Conservation (phyloP, 1,140 invertebrate genomes). For the Listronotus bonariensis region DNA sequence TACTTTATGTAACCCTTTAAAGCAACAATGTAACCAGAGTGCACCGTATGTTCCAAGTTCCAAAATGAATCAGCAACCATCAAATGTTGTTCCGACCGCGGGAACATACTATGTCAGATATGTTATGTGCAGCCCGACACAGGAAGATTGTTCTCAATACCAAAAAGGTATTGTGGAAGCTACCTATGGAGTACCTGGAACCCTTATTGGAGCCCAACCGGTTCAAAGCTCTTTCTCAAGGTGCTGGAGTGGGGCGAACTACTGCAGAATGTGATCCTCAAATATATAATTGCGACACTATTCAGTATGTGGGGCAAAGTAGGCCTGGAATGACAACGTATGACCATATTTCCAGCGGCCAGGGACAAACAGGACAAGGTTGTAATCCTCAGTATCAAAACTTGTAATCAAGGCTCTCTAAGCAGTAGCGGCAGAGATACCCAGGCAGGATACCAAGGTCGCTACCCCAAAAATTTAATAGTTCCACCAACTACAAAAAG, state of each 20-base stretch:
- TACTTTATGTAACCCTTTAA: slow-evolving; percentile 21
- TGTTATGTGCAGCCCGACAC: slow-evolving; percentile 9
- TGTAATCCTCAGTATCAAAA: slow-evolving; percentile 8
- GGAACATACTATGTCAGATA: slow-evolving; percentile 29
- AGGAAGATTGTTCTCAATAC: slow-evolving; percentile 18
- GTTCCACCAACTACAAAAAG: slow-evolving; percentile 28
- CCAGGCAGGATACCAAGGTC: neutral
- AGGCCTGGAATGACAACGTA: neutral
- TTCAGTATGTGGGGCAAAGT: neutral
- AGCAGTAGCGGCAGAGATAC: neutral
- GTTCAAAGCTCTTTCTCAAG: neutral
- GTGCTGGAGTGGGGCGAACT: neutral
- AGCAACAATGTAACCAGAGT: slow-evolving; percentile 16
- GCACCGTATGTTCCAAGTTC: slow-evolving; percentile 7
- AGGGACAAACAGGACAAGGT: neutral
- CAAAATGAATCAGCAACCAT: neutral
- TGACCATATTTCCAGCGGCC: neutral
- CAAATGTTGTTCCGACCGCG: neutral
- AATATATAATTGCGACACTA: slow-evolving; percentile 22
- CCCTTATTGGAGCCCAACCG: neutral
- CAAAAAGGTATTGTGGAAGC: slow-evolving; percentile 19
- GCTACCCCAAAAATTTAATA: neutral
- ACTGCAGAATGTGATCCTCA: slow-evolving; percentile 7
- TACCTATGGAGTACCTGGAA: slow-evolving; percentile 16
- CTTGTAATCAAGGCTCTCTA: neutral